Conservation (phyloP, 2,113 vertebrate genomes). For the Syngnathus scovelli region DNA sequence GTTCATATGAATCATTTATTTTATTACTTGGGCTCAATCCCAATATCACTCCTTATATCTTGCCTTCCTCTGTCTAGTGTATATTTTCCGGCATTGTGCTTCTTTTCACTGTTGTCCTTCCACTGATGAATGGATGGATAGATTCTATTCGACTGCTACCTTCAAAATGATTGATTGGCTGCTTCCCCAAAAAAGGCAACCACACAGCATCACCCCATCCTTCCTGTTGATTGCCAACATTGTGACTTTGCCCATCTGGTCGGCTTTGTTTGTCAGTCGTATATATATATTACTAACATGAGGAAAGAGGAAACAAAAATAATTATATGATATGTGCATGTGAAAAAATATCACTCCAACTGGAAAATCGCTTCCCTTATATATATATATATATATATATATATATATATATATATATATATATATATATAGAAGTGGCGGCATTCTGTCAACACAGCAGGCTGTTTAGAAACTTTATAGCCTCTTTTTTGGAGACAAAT, state of each 20-base stretch:
- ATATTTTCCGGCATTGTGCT: too few species aligned
- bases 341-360: not conserved
- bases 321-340: not conserved
- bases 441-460: not conserved
- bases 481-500: constrained; percentile 38
- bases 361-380: not conserved
- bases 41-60: too few species aligned
- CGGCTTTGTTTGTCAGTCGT: not conserved
- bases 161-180: not conserved
- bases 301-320: not conserved
- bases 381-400: not conserved
- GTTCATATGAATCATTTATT: not conserved
- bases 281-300: not conserved
- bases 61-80: not conserved
- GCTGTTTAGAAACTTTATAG: constrained; percentile 10
- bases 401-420: not conserved
- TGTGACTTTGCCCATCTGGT: not conserved
- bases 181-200: not conserved
- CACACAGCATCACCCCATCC: not conserved
- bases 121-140: not conserved
- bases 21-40: too few species aligned
- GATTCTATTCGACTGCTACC: not conserved
- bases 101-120: not conserved
- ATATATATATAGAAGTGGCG: too few species aligned
- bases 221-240: not conserved